Conservation (phyloP, 2,888 invertebrate species). For the Spisula solida region DNA sequence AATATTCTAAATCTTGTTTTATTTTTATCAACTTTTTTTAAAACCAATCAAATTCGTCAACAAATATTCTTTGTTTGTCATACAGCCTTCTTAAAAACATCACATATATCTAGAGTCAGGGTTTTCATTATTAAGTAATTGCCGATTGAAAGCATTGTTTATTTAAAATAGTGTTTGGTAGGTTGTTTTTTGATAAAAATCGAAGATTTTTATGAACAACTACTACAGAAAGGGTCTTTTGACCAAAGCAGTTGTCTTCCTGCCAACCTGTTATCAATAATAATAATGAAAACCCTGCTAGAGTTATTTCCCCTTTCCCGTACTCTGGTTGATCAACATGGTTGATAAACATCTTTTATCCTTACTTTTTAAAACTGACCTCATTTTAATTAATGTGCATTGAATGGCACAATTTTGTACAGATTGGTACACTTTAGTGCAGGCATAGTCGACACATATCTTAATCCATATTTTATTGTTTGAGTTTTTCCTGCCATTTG, state of each 20-base stretch:
- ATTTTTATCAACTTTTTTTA: background rate
- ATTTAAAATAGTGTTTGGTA: too few species aligned
- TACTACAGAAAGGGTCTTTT: too few species aligned
- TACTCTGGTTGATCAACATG: background rate
- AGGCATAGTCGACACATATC: conserved; percentile 20
- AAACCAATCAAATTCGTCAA: background rate
- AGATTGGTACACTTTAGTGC: background rate
- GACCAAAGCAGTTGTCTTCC: too few species aligned
- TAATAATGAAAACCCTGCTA: too few species aligned
- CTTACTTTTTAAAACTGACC: background rate
- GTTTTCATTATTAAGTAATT: too few species aligned
- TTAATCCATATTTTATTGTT: background rate
- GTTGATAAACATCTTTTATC: background rate
- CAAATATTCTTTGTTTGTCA: background rate
- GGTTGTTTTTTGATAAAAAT: too few species aligned
- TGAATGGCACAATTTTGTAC: conserved; percentile 17
- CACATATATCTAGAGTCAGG: background rate
- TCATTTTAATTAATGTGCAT: conserved; percentile 8
- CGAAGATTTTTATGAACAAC: too few species aligned
- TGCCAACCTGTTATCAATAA: too few species aligned
- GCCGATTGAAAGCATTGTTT: too few species aligned
- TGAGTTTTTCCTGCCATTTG: background rate
- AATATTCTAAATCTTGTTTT: too few species aligned
- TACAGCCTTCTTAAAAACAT: background rate
- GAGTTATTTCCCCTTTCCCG: background rate